phyloP scores from a whole-genome alignment of 2,888 invertebrate genomes.

The Bugulina stolonifera region DNA sequence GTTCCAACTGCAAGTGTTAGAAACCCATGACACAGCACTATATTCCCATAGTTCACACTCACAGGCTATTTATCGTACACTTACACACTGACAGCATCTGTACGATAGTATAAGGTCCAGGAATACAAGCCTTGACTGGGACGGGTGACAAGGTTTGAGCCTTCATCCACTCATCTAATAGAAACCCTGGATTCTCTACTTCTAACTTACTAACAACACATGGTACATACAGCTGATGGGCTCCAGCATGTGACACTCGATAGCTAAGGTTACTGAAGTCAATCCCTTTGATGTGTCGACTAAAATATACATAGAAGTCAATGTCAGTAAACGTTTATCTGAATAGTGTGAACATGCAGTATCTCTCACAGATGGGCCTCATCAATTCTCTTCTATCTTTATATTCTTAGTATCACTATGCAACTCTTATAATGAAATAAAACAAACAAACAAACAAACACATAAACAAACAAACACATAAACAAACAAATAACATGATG shows the following conservation, averaged over 20 bases:
- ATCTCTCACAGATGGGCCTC: no score
- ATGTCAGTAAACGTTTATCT: neutral
- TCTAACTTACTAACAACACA: neutral
- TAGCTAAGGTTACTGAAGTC: slow-evolving; percentile 23
- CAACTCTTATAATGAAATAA: no score
- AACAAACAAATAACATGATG: no score
- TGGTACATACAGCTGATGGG: slow-evolving; percentile 10
- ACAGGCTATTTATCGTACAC: neutral
- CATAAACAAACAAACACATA: no score
- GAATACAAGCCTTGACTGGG: slow-evolving; percentile 21
- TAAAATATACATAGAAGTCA: neutral
- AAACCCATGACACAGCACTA: no score
- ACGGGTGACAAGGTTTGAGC: neutral
- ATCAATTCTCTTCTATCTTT: no score
- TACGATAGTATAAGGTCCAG: slow-evolving; percentile 22
- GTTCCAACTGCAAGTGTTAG: no score
- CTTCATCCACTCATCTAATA: slow-evolving; percentile 12
- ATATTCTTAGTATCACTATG: no score
- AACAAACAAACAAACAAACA: no score
- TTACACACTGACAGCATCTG: slow-evolving; percentile 1
- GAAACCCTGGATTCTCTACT: neutral
- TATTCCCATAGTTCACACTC: no score
- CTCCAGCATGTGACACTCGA: slow-evolving; percentile 11
- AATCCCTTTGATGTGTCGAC: slow-evolving; percentile 22
- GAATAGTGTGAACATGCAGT: no score